Conservation (phyloP, 1,140 invertebrate genomes). For the Drosophila lowei region DNA sequence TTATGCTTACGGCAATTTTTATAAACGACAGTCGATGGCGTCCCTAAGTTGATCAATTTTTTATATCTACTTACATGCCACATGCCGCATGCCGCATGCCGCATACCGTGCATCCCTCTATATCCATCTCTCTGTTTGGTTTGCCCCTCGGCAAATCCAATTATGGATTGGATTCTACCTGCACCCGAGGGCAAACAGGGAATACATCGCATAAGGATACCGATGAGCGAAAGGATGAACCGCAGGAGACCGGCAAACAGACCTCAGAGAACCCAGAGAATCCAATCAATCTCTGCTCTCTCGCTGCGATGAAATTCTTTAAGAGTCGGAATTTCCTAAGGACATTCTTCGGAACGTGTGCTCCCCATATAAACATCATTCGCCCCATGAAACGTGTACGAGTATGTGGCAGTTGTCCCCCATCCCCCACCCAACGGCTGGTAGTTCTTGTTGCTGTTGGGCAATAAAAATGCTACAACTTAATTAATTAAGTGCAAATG, state of each 20-base stretch:
- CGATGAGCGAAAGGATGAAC: no score
- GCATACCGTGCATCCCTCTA: neutral
- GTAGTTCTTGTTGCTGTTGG: slow-evolving; percentile 51
- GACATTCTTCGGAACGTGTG: no score
- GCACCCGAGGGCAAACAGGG: neutral
- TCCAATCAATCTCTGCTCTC: no score
- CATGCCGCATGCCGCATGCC: neutral
- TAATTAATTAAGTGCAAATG: slow-evolving; percentile 82
- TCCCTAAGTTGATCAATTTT: slow-evolving; percentile 43
- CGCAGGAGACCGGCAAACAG: no score
- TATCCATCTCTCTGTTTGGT: slow-evolving; percentile 1
- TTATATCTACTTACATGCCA: slow-evolving; percentile 35
- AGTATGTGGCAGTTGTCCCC: no score
- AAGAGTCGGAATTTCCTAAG: no score
- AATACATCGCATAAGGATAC: slow-evolving; percentile 14
- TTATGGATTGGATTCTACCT: slow-evolving; percentile 8
- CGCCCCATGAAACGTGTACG: no score
- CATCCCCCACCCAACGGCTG: neutral
- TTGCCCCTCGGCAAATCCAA: slow-evolving; percentile 18
- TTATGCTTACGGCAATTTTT: slow-evolving; percentile 32
- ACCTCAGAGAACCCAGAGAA: no score
- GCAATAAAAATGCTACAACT: slow-evolving; percentile 80
- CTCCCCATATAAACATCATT: no score
- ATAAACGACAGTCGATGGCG: slow-evolving; percentile 14
- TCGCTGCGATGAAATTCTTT: no score